Evolutionary conservation across 1,140 invertebrate species (phyloP), one percentile per base, ranked within the genome.

Genomic region (Brachionus paranguensis): DNA sequence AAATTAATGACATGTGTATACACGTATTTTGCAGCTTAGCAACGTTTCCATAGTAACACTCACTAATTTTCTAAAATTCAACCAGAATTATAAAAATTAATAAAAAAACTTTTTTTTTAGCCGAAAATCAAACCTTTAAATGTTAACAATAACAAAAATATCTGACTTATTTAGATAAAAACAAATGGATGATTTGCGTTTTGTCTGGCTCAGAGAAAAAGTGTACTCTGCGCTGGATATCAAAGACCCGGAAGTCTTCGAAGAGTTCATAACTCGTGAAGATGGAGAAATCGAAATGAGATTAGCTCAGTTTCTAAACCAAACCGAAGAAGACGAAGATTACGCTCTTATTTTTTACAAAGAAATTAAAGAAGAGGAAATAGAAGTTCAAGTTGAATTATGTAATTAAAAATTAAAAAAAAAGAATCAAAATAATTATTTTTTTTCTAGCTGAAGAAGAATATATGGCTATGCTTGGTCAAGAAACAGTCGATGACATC

Each of bases 331-430:
- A n/a, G 89, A 89, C 64, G 85, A 87, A 65, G 86, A 88, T 85
- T 85, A 87, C n/a, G 86, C 88, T 12, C 84, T 90, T 65, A 78
- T 90, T 7, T 89, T 90, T 85, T 88, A 89, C 79, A 90, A 89
- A 86, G 86, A 87, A 33, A 85, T 88, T 17, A 85, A 83, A 72
- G 89, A 90, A 85, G 89, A 89, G 85, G 87, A 89, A 79, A 87
- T 88, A 84, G 89, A 89, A 86, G 86, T 89, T 68, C 88, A 89
- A 88, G 87, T 89, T 50, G 89, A 90, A 89, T 88, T 88, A 68
- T 20, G 55, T 76, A 41, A 70, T n/a, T 7, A 5, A 55, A 41
- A 55, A 10, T 4, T 29, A 37, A 6, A 37, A 12, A 14, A 29
- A 24, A n/a, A 33, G 10, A 4, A 27, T 11, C 6, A 45, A 24